These are phyloP conservation scores for Leucopsar rothschildi DNA, from an alignment of 2,113 vertebrate genomes.

Conservation along the genomic window DNA sequence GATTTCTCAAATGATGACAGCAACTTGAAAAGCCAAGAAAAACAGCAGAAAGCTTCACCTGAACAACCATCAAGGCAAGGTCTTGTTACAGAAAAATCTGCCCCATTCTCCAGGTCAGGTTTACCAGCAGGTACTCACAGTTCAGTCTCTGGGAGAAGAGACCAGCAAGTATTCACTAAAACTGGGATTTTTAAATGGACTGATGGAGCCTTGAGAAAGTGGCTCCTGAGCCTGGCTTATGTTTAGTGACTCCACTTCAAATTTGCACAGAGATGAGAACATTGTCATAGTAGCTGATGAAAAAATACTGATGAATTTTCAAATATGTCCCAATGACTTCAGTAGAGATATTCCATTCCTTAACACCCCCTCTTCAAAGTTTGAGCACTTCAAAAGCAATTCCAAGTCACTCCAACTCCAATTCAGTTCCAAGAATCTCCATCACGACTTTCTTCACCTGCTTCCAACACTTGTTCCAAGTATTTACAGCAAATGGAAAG, in stretches of 20 bases:
- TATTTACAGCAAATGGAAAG: neutral
- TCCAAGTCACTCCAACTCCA: neutral
- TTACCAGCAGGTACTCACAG: neutral
- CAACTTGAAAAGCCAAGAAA: neutral
- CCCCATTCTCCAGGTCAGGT: neutral
- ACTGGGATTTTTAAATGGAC: neutral
- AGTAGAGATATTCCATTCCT: neutral
- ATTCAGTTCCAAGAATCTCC: neutral
- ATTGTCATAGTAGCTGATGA: neutral
- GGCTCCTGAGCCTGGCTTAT: neutral
- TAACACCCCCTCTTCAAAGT: neutral
- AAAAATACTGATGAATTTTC: neutral
- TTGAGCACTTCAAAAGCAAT: neutral
- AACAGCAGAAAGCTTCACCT: neutral
- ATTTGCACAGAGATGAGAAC: neutral
- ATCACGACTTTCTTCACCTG: neutral
- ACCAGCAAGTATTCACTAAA: neutral
- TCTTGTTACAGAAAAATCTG: neutral
- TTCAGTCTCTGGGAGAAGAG: neutral
- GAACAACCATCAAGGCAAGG: neutral
- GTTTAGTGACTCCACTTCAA: neutral
- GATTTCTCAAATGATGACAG: neutral
- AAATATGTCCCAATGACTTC: neutral
- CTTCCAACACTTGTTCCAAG: neutral
- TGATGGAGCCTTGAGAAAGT: neutral